A percentile compares a stretch with the other conserved stretches of the same genome.
phyloP scores from a whole-genome alignment of 2,113 vertebrate genomes.

The Dendrocopos noguchii region DNA sequence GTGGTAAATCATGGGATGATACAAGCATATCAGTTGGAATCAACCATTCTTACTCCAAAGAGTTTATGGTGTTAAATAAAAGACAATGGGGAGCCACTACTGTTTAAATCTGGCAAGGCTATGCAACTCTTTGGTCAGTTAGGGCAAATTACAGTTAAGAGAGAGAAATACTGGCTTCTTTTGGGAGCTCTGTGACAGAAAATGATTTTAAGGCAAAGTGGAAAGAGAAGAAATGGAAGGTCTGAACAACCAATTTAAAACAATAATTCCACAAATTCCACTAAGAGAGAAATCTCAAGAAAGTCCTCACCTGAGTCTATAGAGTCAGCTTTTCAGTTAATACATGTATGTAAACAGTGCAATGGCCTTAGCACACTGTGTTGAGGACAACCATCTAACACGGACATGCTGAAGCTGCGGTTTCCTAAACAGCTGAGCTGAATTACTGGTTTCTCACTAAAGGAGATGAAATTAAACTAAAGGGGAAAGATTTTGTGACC shows the following conservation, averaged over 20 bases:
- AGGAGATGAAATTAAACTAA: not conserved
- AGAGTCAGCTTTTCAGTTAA: not conserved
- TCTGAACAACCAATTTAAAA: not conserved
- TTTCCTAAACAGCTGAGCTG: constrained; percentile 19
- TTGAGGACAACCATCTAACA: not conserved
- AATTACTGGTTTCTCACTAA: not conserved
- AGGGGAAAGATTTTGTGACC: not conserved
- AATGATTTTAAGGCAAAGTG: not conserved
- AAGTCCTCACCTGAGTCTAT: not conserved
- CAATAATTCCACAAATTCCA: not conserved
- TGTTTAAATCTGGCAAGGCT: not conserved
- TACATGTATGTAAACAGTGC: not conserved
- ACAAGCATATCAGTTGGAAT: not conserved
- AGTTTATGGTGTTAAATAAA: not conserved
- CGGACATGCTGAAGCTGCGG: not conserved
- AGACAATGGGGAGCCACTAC: not conserved
- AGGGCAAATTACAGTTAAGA: not conserved
- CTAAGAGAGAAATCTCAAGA: not conserved
- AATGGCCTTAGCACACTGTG: not conserved
- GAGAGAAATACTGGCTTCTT: not conserved
- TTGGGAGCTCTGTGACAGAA: not conserved
- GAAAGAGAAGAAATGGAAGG: not conserved
- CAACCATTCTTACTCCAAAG: not conserved
- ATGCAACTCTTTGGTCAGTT: not conserved
- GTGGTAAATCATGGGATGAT: not conserved